These are phyloP conservation scores for Oreochromis niloticus DNA, from an alignment of 2,113 vertebrate genomes.

Conservation along the genomic window DNA sequence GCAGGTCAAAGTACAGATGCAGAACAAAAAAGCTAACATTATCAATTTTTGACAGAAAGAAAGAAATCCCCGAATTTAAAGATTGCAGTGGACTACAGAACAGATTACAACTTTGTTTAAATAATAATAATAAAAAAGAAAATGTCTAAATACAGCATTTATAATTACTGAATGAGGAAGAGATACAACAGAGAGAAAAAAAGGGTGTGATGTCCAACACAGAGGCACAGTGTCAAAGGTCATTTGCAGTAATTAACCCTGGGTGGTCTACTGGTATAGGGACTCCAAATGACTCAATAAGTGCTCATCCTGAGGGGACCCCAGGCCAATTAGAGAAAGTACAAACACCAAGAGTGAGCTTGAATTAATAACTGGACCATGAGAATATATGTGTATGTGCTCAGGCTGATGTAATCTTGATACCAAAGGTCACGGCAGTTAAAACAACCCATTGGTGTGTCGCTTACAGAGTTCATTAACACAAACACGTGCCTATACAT, in stretches of 20 bases:
- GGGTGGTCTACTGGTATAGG: slow-evolving; percentile 17
- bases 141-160: background rate
- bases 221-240: background rate
- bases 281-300: slow-evolving; percentile 30
- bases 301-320: slow-evolving; percentile 4
- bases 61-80: background rate
- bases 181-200: background rate
- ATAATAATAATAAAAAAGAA: background rate
- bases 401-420: slow-evolving; percentile 1
- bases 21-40: background rate
- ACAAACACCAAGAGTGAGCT: background rate
- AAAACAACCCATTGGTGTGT: background rate
- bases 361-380: slow-evolving; percentile 1
- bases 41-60: background rate
- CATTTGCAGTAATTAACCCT: background rate
- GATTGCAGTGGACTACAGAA: background rate
- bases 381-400: background rate
- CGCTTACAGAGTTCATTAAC: background rate
- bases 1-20: background rate
- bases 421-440: slow-evolving; percentile 1
- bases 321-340: background rate
- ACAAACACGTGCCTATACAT: background rate
- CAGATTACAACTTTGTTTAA: background rate
- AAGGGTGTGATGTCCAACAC: background rate
- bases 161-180: background rate